phyloP scores from a whole-genome alignment of 2,888 invertebrate species.

The Ichneumoninae sp. region DNA sequence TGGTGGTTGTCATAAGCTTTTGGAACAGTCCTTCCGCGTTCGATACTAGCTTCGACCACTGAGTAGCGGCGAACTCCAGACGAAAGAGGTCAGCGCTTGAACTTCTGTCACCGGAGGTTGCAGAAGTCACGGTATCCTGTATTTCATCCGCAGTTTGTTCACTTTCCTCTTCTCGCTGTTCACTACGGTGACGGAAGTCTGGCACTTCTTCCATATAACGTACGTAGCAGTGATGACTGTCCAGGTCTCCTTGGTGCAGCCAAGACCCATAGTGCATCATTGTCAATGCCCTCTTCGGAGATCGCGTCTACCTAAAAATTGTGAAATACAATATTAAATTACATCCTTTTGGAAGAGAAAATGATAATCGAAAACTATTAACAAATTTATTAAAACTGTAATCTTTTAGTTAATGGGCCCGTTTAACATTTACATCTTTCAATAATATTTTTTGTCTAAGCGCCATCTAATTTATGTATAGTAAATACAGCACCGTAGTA shows the following conservation, averaged over 20 bases:
- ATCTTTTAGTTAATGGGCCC: not conserved
- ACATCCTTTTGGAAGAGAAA: not conserved
- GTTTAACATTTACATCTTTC: not conserved
- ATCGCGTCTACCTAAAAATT: not conserved
- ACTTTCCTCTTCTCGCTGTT: slow-evolving; percentile 77
- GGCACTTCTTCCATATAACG: slow-evolving; percentile 70
- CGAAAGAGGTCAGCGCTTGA: slow-evolving; percentile 87
- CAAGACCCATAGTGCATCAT: slow-evolving; percentile 79
- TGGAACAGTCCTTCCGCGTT: slow-evolving; percentile 94
- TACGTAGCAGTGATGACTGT: slow-evolving; percentile 74
- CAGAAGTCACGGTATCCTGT: slow-evolving; percentile 79
- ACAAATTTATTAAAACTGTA: not conserved
- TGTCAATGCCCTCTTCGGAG: slow-evolving; percentile 25
- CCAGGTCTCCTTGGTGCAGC: slow-evolving; percentile 72
- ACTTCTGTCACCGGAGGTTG: slow-evolving; percentile 80
- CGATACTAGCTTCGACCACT: slow-evolving; percentile 92
- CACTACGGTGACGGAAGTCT: slow-evolving; percentile 66
- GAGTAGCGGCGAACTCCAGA: slow-evolving; percentile 92
- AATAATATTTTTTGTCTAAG: no score
- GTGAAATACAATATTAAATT: not conserved
- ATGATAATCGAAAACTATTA: not conserved
- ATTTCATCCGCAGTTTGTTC: slow-evolving; percentile 80
- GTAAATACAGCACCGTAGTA: no score
- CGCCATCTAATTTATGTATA: no score
- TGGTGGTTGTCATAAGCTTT: slow-evolving; percentile 89